These are phyloP conservation scores for Aproaerema taeniolella DNA, from an alignment of 2,888 invertebrate genomes.

Conservation along the genomic window DNA sequence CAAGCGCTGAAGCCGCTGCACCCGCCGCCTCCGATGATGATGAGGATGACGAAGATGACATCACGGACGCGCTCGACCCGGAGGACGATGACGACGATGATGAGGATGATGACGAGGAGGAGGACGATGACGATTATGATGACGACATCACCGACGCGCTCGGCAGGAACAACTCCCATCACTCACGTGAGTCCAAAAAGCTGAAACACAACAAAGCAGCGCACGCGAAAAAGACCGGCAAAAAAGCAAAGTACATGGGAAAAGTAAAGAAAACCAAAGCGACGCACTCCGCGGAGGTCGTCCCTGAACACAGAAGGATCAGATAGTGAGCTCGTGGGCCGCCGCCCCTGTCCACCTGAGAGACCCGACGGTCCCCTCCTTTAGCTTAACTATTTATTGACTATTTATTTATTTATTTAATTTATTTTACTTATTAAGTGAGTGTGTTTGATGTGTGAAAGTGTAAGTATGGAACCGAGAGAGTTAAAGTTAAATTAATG, in stretches of 20 bases:
- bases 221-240: slow-evolving; percentile 66
- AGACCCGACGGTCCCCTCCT: slow-evolving; percentile 65
- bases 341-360: slow-evolving; percentile 66
- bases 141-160: slow-evolving; percentile 82
- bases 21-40: slow-evolving; percentile 72
- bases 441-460: slow-evolving; percentile 71
- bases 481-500: slow-evolving; percentile 75
- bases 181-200: slow-evolving; percentile 93
- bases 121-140: slow-evolving; percentile 81
- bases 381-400: slow-evolving; percentile 78
- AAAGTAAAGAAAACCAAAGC: slow-evolving; percentile 76
- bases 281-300: slow-evolving; percentile 61
- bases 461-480: slow-evolving; percentile 69
- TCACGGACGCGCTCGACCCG: slow-evolving; percentile 74
- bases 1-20: slow-evolving; percentile 42
- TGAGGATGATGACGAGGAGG: slow-evolving; percentile 82
- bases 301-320: slow-evolving; percentile 74
- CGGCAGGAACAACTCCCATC: slow-evolving; percentile 64
- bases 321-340: slow-evolving; percentile 66
- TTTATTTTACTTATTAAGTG: slow-evolving; percentile 80
- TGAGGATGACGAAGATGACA: slow-evolving; percentile 78
- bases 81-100: slow-evolving; percentile 82
- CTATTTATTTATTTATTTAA: slow-evolving; percentile 77
- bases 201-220: slow-evolving; percentile 66
- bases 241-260: slow-evolving; percentile 67